Conservation (phyloP, 2,888 invertebrate species). For the Dusona sp. region DNA sequence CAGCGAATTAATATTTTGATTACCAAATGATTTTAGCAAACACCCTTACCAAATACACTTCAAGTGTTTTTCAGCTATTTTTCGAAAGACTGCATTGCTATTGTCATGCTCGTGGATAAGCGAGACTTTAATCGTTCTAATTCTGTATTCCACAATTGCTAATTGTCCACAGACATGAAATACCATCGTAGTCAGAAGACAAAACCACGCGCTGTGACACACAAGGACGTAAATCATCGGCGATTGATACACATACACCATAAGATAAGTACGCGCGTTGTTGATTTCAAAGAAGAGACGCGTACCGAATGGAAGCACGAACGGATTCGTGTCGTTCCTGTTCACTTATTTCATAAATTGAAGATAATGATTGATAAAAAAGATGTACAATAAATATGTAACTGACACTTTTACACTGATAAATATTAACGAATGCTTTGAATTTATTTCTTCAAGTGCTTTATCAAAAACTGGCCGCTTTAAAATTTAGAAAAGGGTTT, state of each 20-base stretch:
- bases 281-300: constrained; percentile 65
- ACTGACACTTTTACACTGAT: background rate
- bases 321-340: constrained; percentile 63
- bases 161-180: constrained; percentile 71
- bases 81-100: constrained; percentile 59
- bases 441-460: too few species aligned
- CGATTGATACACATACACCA: constrained; percentile 70
- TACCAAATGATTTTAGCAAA: too few species aligned
- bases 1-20: background rate
- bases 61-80: constrained; percentile 64
- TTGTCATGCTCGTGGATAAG: constrained; percentile 35
- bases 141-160: constrained; percentile 68
- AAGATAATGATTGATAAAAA: background rate
- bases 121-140: constrained; percentile 56
- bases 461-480: too few species aligned
- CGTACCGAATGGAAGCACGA: constrained; percentile 70
- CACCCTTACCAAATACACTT: constrained; percentile 67
- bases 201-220: constrained; percentile 70
- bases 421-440: too few species aligned
- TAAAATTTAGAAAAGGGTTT: too few species aligned
- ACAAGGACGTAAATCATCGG: constrained; percentile 69
- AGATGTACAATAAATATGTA: background rate
- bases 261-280: constrained; percentile 65
- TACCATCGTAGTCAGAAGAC: constrained; percentile 69
- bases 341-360: constrained; percentile 35